Evolutionary conservation across 2,797 vertebrate genomes (phyloP).

Genomic region (Sebastes matsubarae): DNA sequence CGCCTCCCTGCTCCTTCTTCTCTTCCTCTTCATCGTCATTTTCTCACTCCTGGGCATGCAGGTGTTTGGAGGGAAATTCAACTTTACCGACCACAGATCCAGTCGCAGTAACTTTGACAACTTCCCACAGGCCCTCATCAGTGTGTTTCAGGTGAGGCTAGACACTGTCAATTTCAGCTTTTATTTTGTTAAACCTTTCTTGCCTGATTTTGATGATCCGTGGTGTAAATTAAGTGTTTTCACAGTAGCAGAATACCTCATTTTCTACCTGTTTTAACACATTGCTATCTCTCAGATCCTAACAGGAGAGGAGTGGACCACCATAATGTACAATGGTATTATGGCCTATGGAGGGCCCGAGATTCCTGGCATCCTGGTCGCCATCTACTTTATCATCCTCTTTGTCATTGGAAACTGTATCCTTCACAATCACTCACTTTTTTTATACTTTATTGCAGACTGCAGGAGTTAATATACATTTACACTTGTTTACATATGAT

Average conservation of each 20-base stretch:
- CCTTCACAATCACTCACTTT: conserved; percentile 68
- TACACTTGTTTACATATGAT: no score
- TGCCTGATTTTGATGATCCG: background rate
- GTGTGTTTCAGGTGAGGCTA: conserved; percentile 92
- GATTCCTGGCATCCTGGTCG: conserved; percentile 93
- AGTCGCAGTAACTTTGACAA: conserved; percentile 96
- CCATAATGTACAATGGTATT: conserved; percentile 95
- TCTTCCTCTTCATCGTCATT: conserved; percentile 97
- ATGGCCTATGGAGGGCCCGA: conserved; percentile 93
- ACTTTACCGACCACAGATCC: conserved; percentile 87
- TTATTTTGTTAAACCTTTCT: background rate
- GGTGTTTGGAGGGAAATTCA: conserved; percentile 96
- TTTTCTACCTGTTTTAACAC: conserved; percentile 1
- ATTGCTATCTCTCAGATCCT: conserved; percentile 83
- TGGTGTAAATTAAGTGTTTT: background rate
- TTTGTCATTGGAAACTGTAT: conserved; percentile 98
- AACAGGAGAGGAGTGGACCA: conserved; percentile 96
- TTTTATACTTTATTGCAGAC: background rate
- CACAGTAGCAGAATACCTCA: background rate
- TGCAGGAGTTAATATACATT: no score
- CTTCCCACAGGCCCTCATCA: conserved; percentile 97
- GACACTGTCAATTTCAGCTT: background rate
- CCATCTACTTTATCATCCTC: conserved; percentile 95
- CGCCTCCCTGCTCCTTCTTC: conserved; percentile 93
- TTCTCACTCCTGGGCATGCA: conserved; percentile 98